Evolutionary conservation across 92 coral and sea anemone species (phyloP).

Genomic region (Paragorgia papillata): DNA sequence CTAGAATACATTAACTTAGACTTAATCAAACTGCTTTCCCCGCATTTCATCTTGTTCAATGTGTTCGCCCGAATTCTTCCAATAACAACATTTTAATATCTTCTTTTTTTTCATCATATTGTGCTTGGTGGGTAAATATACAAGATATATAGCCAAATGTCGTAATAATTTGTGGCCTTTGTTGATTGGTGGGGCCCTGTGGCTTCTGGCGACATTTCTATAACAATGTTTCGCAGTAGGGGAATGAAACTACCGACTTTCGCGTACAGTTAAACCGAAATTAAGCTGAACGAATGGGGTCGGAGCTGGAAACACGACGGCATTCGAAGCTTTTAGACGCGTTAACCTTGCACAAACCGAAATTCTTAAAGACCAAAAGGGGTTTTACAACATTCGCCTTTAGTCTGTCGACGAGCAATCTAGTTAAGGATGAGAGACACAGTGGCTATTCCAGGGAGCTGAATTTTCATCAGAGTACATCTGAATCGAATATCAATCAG

Average conservation of each 20-base stretch:
- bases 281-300: too few relatives aligned
- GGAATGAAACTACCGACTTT: not conserved
- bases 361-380: not conserved
- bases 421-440: not conserved
- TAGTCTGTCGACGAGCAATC: slow-evolving; percentile 16
- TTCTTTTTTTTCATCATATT: not conserved
- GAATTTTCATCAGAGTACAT: not conserved
- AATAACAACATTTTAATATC: not conserved
- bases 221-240: slow-evolving; percentile 25
- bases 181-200: slow-evolving; percentile 21
- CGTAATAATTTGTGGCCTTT: not conserved
- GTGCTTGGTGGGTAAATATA: not conserved
- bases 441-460: not conserved
- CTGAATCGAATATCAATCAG: slow-evolving; percentile 8
- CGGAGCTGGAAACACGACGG: too few relatives aligned
- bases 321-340: slow-evolving; percentile 24
- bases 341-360: slow-evolving; percentile 25
- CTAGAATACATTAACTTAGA: not conserved
- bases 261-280: not conserved
- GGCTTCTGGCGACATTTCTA: slow-evolving; percentile 1
- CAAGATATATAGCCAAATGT: not conserved
- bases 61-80: not conserved
- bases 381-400: not conserved
- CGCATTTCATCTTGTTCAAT: not conserved
- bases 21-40: not conserved